Evolutionary conservation across 2,113 vertebrate genomes (phyloP), one percentile per base, ranked within the genome.

Genomic region (Strigops habroptila): DNA sequence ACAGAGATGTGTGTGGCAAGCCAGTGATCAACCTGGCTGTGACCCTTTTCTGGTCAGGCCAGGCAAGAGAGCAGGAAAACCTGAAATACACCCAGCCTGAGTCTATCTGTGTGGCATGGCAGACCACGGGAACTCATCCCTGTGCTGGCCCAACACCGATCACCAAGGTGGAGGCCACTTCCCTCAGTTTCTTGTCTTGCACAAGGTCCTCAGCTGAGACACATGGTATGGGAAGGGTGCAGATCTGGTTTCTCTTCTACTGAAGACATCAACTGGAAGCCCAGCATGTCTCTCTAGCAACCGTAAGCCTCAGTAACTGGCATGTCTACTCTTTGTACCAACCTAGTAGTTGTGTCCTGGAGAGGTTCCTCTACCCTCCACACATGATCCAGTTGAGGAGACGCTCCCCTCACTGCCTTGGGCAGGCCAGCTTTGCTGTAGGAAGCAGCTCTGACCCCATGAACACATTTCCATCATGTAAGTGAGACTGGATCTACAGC

Each of bases 1-100:
- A 75, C 49, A 46, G 31, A 64, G 39, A 27, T 33, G 48, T 1
- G 3, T 1, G 5, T 0, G 3, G 60, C 73, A 62, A 30, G 19
- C 14, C 5, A 3, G 31, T 17, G 41, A 35, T 67, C 77, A 65
- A 4, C 31, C 48, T 41, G 35, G 48, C 53, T 62, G 23, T 22
- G 41, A 85, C 49, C 13, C 52, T 57, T 25, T 25, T 63, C 85
- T 68, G 48, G 27, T 27, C 62, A 83, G n/a, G 39, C 30, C 44
- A 53, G 65, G 21, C 33, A 64, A 68, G 69, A 81, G 11, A 71
- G 25, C 14, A 59, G 84, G 60, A 81, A 94, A 78, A 39, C 11
- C 24, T 0, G 1, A 41, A 82, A 44, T 6, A 68, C 2, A 3
- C 2, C 49, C 60, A 59, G 30, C 28, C 67, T n/a, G 53, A 44